phyloP scores from a whole-genome alignment of 2,888 invertebrate genomes.

The Diloba caeruleocephala region DNA sequence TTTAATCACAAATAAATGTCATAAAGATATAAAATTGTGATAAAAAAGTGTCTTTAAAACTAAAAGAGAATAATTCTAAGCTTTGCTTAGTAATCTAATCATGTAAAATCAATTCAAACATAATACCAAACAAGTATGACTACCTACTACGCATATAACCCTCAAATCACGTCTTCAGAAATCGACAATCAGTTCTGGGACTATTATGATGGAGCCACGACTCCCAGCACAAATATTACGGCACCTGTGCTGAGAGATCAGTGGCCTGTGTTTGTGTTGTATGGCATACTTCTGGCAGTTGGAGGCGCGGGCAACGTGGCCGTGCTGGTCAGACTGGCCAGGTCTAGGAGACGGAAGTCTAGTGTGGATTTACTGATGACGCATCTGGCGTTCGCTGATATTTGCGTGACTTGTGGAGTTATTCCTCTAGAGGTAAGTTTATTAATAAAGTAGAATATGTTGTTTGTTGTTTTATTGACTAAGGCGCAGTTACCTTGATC shows the following conservation, averaged over 20 bases:
- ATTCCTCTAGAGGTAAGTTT: conserved; percentile 91
- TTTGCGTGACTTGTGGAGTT: conserved; percentile 94
- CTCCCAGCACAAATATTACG: conserved; percentile 43
- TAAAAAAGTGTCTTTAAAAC: no score
- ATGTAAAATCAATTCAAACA: conserved; percentile 29
- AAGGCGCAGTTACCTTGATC: no score
- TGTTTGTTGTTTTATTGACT: no score
- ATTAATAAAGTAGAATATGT: no score
- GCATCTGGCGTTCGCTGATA: conserved; percentile 93
- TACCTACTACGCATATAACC: conserved; percentile 45
- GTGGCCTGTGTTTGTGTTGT: conserved; percentile 88
- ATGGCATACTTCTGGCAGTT: conserved; percentile 90
- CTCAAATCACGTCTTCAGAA: conserved; percentile 54
- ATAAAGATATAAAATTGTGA: no score
- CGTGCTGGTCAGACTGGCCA: conserved; percentile 91
- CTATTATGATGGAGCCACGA: conserved; percentile 69
- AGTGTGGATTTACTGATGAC: conserved; percentile 94
- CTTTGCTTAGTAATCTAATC: conserved; percentile 1
- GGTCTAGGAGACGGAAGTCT: conserved; percentile 90
- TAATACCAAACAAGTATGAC: conserved; percentile 54
- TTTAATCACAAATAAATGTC: no score
- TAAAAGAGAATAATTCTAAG: no score
- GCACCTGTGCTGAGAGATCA: conserved; percentile 66
- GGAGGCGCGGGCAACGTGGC: conserved; percentile 93
- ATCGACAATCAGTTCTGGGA: conserved; percentile 77